Percentiles rank a stretch among this genome's conserved stretches.
Conservation (phyloP, 2,797 vertebrate species). For the Anguilla marmorata region DNA sequence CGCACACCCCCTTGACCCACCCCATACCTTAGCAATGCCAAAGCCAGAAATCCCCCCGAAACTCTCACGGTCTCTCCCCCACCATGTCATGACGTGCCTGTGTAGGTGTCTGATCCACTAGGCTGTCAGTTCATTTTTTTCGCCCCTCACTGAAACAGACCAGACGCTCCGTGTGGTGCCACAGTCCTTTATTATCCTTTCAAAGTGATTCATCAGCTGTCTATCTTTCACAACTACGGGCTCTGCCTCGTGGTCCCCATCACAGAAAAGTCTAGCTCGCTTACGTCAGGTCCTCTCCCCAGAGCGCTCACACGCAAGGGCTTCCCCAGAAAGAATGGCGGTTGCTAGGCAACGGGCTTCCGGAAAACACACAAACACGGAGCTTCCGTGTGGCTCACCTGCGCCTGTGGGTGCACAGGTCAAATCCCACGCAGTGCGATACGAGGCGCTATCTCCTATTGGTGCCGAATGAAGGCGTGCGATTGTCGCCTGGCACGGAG, state of each 20-base stretch:
- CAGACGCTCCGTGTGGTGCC: conserved; percentile 19
- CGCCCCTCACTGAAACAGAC: not conserved
- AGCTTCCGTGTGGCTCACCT: conserved; percentile 36
- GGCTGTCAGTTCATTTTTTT: not conserved
- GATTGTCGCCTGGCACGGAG: not conserved
- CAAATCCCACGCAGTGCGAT: conserved; percentile 22
- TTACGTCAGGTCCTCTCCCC: conserved; percentile 41
- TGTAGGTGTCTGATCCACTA: conserved; percentile 6
- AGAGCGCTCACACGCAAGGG: conserved; percentile 47
- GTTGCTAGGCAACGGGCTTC: conserved; percentile 40
- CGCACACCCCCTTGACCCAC: not conserved
- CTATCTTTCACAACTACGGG: conserved; percentile 27
- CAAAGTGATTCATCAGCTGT: conserved; percentile 30
- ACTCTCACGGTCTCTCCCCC: not conserved
- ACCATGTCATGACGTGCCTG: conserved; percentile 11
- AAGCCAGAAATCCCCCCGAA: not conserved
- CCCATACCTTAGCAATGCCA: not conserved
- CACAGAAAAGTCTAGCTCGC: conserved; percentile 24
- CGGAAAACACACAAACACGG: conserved; percentile 50
- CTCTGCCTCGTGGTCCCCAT: conserved; percentile 23
- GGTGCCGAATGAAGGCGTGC: not conserved
- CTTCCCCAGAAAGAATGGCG: conserved; percentile 50
- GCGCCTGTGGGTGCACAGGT: conserved; percentile 19
- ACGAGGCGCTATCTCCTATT: not conserved
- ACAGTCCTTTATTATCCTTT: conserved; percentile 8